These are phyloP conservation scores for Aptenodytes forsteri DNA, from an alignment of 2,113 vertebrate species.

Conservation along the genomic window DNA sequence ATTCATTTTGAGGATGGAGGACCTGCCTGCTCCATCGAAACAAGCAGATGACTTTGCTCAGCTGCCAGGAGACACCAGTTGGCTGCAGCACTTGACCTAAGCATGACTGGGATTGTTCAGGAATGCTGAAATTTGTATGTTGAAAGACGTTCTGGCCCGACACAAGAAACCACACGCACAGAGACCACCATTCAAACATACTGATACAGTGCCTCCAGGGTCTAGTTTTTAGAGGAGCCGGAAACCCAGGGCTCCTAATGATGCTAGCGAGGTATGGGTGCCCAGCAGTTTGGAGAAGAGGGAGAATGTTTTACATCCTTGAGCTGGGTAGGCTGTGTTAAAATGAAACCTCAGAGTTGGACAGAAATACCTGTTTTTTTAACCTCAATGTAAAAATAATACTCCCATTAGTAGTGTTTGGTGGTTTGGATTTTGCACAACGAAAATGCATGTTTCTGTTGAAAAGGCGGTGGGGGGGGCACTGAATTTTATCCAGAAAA, in stretches of 20 bases:
- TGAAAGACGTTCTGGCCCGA: background rate
- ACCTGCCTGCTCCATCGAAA: background rate
- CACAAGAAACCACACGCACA: background rate
- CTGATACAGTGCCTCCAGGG: background rate
- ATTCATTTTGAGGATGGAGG: background rate
- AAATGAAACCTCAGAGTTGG: background rate
- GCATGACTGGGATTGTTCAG: background rate
- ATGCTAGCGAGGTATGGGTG: fast-evolving
- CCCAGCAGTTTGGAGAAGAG: background rate
- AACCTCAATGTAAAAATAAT: background rate
- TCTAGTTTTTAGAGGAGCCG: background rate
- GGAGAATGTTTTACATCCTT: background rate
- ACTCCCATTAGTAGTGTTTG: background rate
- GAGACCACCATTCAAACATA: background rate
- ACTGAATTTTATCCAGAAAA: background rate
- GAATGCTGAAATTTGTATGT: background rate
- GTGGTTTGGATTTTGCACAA: background rate
- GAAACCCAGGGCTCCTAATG: background rate
- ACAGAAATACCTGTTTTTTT: background rate
- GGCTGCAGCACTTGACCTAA: background rate
- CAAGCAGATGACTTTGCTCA: background rate
- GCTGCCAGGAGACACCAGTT: background rate
- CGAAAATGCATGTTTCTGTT: background rate
- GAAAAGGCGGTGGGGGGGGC: background rate
- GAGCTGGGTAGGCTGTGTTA: background rate